phyloP scores from a whole-genome alignment of 1,140 invertebrate species.

The Dysdera silvatica region DNA sequence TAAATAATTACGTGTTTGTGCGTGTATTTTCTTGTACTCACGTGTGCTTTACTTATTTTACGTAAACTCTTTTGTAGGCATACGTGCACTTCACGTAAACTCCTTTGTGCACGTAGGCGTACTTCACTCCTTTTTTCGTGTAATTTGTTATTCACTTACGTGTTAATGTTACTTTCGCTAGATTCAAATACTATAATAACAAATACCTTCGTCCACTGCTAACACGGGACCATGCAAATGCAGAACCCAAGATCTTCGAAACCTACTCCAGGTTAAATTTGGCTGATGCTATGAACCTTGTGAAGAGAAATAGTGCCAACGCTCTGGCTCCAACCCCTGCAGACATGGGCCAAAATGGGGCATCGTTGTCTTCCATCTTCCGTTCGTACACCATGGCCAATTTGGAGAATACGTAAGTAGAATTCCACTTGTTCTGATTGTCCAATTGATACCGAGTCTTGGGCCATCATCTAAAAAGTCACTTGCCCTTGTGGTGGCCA shows the following conservation, averaged over 20 bases:
- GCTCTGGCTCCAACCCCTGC: neutral
- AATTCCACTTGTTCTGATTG: too few relatives aligned
- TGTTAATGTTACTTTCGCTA: constrained; percentile 36
- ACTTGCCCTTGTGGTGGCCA: too few relatives aligned
- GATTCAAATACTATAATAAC: constrained; percentile 90
- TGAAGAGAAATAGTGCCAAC: constrained; percentile 44
- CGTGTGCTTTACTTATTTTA: too few relatives aligned
- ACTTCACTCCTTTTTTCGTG: too few relatives aligned
- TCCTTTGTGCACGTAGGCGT: neutral
- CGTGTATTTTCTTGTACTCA: too few relatives aligned
- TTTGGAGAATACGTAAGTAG: constrained; percentile 25
- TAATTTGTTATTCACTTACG: neutral
- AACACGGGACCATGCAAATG: constrained; percentile 71
- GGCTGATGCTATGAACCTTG: constrained; percentile 84
- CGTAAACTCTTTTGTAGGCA: too few relatives aligned
- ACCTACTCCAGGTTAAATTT: constrained; percentile 88
- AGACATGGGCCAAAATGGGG: too few relatives aligned
- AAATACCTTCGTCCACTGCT: constrained; percentile 82
- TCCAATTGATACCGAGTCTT: too few relatives aligned
- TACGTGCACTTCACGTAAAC: neutral
- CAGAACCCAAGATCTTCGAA: constrained; percentile 81
- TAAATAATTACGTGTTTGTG: too few relatives aligned
- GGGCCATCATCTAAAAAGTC: too few relatives aligned
- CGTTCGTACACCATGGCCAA: constrained; percentile 60
- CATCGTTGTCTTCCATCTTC: constrained; percentile 78